Evolutionary conservation across 2,888 invertebrate genomes (phyloP).

Genomic region (Panzeria rudis): DNA sequence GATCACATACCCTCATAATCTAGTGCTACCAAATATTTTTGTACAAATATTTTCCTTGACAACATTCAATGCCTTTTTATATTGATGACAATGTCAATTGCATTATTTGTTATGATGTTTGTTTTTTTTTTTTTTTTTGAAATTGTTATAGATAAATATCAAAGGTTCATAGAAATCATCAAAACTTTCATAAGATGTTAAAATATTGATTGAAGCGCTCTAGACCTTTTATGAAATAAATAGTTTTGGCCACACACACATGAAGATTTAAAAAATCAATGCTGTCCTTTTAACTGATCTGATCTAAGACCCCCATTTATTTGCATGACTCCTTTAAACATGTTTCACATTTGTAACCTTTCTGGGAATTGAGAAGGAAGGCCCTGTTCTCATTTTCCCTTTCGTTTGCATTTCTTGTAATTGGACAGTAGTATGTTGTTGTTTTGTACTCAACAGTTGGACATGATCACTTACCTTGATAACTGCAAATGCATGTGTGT

Average conservation of each 20-base stretch:
- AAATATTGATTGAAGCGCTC: neutral
- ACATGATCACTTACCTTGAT: conserved; percentile 55
- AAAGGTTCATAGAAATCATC: neutral
- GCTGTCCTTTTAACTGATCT: conserved; percentile 18
- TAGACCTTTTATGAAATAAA: neutral
- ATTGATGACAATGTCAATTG: too few species aligned
- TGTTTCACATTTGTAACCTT: neutral
- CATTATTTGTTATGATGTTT: neutral
- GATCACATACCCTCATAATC: conserved; percentile 2
- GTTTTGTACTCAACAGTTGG: conserved; percentile 36
- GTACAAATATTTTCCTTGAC: neutral
- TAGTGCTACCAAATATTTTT: too few species aligned
- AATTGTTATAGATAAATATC: neutral
- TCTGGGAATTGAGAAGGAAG: neutral
- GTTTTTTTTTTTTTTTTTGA: too few species aligned
- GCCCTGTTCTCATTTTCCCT: neutral
- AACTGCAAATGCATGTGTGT: neutral
- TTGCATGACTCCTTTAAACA: conserved; percentile 21
- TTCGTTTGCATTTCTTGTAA: conserved; percentile 19
- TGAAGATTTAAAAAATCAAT: neutral
- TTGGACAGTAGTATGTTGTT: conserved; percentile 19
- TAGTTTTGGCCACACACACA: conserved; percentile 15
- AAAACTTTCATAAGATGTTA: conserved; percentile 1
- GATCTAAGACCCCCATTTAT: conserved; percentile 17
- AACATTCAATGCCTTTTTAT: too few species aligned